Base-by-base conservation (phyloP, 1,140 invertebrate species). In the Drosophila eugracilis region DNA sequence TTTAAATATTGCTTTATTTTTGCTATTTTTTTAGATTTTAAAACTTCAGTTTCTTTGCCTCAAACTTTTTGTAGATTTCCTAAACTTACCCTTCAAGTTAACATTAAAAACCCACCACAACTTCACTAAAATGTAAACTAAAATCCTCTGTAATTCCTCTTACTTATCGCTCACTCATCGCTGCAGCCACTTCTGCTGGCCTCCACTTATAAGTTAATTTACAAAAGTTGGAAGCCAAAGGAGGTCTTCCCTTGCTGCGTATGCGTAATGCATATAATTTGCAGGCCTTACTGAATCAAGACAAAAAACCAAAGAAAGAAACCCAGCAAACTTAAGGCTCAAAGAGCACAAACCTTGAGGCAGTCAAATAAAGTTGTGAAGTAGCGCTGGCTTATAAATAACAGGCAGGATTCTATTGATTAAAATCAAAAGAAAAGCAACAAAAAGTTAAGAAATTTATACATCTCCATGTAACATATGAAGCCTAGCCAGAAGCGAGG, bases 191-290 rank as follows among this genome's bases (percentile, higher is more conserved):
- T 67, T 36, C 24, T 34, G n/a, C 45, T 30, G 19, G 24, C 17
- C 48, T 53, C 21, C 58, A 84, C 60, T 81, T 88, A 88, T 89
- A 78, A 88, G 83, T 88, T 73, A 89, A 88, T 88, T 88, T 78
- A 69, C 57, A 50, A 59, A 37, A 42, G 42, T 24, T 44, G 22
- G 21, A 24, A 10, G 42, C 52, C n/a, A n/a, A n/a, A 44, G 52
- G 17, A 59, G 72, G 55, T 85, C 28, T 42, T 36, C 67, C 52
- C 66, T 30, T 30, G 70, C 42, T 65, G 55, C 72, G 54, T 71
- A 86, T 86, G 78, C 77, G 81, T 86, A 86, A 86, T 86, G 81
- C 81, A 88, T 86, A 88, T 88, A 88, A 86, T 86, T 86, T 86
- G 76, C 66, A 62, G 63, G 63, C 44, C 42, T 34, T 54, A 37